phyloP scores from a whole-genome alignment of 2,797 vertebrate genomes.

The Coranthus polyacanthus region DNA sequence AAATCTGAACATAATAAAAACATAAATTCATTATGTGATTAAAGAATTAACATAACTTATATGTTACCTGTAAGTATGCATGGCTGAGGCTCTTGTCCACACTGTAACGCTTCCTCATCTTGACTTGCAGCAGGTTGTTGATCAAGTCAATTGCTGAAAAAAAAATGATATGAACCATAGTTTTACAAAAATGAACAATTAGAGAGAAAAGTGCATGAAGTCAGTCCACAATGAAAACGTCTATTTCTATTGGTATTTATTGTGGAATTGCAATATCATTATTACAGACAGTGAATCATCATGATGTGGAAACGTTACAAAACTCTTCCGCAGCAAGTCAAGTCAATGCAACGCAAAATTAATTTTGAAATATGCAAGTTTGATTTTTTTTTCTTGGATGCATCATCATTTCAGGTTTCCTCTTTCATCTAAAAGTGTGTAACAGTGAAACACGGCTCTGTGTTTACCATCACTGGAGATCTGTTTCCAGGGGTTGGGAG shows the following conservation, averaged over 20 bases:
- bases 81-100: slow-evolving; percentile 96
- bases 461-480: slow-evolving; percentile 90
- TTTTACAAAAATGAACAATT: too few relatives aligned
- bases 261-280: too few relatives aligned
- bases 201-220: too few relatives aligned
- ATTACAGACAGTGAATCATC: too few relatives aligned
- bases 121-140: slow-evolving; percentile 95
- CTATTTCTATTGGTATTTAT: too few relatives aligned
- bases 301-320: too few relatives aligned
- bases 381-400: background rate
- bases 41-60: too few relatives aligned
- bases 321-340: background rate
- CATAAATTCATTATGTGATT: too few relatives aligned
- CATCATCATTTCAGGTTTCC: background rate
- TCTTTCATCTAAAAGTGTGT: too few relatives aligned
- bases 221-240: too few relatives aligned
- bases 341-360: background rate
- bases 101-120: slow-evolving; percentile 95
- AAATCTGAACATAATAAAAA: too few relatives aligned
- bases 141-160: slow-evolving; percentile 91
- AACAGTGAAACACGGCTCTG: background rate
- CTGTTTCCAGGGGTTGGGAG: slow-evolving; percentile 92
- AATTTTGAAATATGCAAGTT: background rate
- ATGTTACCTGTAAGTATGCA: slow-evolving; percentile 89
- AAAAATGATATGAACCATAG: slow-evolving; percentile 23